Evolutionary conservation across 2,113 vertebrate species (phyloP).

Genomic region (Myanophis thanlyinensis): DNA sequence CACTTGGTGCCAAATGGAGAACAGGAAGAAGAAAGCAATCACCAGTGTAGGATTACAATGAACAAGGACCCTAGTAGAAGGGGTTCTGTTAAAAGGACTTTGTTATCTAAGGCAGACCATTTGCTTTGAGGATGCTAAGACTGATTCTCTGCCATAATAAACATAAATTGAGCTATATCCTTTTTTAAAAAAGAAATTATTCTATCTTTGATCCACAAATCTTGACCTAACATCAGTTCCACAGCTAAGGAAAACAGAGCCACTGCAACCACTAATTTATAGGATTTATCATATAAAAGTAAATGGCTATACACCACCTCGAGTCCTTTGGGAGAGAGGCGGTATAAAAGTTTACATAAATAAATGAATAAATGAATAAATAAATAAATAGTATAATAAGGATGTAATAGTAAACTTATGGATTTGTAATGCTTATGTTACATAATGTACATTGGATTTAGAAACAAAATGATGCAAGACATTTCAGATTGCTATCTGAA

Average conservation of each 20-base stretch:
- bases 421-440: neutral
- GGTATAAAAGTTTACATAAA: too few species aligned
- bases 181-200: neutral
- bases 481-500: neutral
- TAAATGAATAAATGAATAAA: too few species aligned
- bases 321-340: too few species aligned
- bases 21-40: neutral
- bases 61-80: neutral
- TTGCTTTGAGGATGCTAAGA: neutral
- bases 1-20: neutral
- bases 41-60: neutral
- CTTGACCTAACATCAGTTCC: neutral
- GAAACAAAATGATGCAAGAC: neutral
- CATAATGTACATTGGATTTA: neutral
- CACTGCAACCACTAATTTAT: neutral
- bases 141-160: neutral
- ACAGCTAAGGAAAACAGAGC: neutral
- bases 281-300: neutral
- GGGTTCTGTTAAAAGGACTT: neutral
- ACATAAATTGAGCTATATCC: neutral
- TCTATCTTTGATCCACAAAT: neutral
- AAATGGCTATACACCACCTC: too few species aligned
- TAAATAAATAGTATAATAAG: too few species aligned
- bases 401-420: neutral
- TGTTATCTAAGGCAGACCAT: neutral